Evolutionary conservation across 2,888 invertebrate species (phyloP).

Genomic region (Slavum lentiscoides): DNA sequence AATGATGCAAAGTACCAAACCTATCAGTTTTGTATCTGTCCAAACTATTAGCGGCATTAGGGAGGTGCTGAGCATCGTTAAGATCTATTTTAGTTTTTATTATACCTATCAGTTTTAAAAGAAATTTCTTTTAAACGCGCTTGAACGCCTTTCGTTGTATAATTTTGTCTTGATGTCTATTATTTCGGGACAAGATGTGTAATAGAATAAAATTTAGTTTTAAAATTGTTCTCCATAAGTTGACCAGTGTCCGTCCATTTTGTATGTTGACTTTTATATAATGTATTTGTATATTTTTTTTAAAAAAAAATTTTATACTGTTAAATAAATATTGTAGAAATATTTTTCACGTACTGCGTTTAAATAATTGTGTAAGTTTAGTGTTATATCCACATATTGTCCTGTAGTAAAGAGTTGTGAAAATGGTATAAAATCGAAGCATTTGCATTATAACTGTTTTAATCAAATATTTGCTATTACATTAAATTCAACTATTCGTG

Average conservation of each 20-base stretch:
- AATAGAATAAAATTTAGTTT: background rate
- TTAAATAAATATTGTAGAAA: background rate
- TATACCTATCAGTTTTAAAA: background rate
- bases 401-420: too few species aligned
- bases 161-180: constrained; percentile 11
- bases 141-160: background rate
- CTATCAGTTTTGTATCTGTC: background rate
- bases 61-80: too few species aligned
- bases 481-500: too few species aligned
- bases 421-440: too few species aligned
- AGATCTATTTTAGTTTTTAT: background rate
- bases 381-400: too few species aligned
- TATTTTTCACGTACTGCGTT: too few species aligned
- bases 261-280: constrained; percentile 6
- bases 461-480: too few species aligned
- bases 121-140: background rate
- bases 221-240: background rate
- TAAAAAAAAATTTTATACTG: constrained; percentile 13
- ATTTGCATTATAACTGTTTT: too few species aligned
- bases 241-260: constrained; percentile 16
- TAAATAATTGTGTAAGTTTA: too few species aligned
- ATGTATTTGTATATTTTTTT: background rate
- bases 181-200: background rate
- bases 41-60: background rate
- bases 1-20: background rate